Base-by-base conservation (phyloP, 2,888 invertebrate genomes). In the Helleia helle region DNA sequence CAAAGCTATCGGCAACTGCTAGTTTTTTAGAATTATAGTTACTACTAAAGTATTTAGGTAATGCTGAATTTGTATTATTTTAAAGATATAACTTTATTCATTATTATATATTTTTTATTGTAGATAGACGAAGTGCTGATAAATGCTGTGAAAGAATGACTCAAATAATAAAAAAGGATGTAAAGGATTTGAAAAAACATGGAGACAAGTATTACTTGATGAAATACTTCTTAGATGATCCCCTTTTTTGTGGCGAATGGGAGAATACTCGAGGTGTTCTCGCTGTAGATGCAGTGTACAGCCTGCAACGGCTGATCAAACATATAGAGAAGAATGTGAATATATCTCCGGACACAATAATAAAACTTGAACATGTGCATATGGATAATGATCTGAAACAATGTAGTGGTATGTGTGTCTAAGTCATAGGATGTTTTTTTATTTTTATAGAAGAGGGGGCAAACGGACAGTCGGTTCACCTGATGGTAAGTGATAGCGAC, bases 121-220 rank as follows among this genome's bases (percentile, higher is more conserved):
- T 53, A 83, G 83, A 79, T 61, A 63, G 60, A 49, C 65, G 57
- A 48, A 65, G 69, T 41, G 43, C 65, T 3, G 67, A 62, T 1
- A 62, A 56, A 30, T 71, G 60, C 41, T 64, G 62, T 26, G 57
- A 62, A 1, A 76, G 67, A 43, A 74, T 83, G 64, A 46, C 66
- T 0, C 62, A 72, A 25, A 43, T 84, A 8, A 75, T 80, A 0
- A 71, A 72, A 2, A 55, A 80, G 0, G 62, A 74, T 45, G 65
- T 80, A 40, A 68, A 60, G 40, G 59, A 67, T 1, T 44, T 83
- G 9, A 74, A 71, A 47, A 58, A 54, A 12, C 57, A 64, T 9
- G 67, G 70, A 0, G 74, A 77, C 25, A 72, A 64, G 40, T 66
- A 67, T 38, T 59, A 68, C 0, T 41, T 80, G 2, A 67, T 79